Conservation (phyloP, 2,113 vertebrate species). For the Ranitomeya imitator region DNA sequence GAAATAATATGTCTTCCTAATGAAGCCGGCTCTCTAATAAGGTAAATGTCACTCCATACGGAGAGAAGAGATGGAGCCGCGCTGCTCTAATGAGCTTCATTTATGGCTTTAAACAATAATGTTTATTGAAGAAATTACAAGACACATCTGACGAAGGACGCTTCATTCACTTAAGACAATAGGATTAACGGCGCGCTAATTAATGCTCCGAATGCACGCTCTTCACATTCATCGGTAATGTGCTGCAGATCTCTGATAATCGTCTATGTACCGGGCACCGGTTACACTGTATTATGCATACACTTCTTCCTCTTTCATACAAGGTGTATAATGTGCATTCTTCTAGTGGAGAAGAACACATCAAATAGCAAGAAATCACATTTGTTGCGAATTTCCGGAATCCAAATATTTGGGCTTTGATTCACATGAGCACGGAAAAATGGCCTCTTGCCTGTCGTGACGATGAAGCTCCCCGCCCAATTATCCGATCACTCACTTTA, state of each 20-base stretch:
- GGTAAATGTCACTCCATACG: slow-evolving; percentile 57
- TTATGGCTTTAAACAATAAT: slow-evolving; percentile 63
- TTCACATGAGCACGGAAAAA: no score
- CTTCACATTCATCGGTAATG: not conserved
- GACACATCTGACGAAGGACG: slow-evolving; percentile 56
- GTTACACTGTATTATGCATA: not conserved
- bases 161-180: not conserved
- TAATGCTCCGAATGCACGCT: not conserved
- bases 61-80: slow-evolving; percentile 61
- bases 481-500: no score
- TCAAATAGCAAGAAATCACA: no score
- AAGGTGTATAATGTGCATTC: no score
- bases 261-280: no score
- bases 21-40: slow-evolving; percentile 62
- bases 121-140: slow-evolving; percentile 61
- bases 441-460: no score
- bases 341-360: no score
- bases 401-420: no score
- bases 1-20: slow-evolving; percentile 62
- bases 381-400: no score
- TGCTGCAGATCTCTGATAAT: not conserved
- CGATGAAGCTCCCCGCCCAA: no score
- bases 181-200: not conserved
- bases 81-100: slow-evolving; percentile 65
- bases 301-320: no score